Base-by-base conservation (phyloP, 1,140 invertebrate species). In the Apis laboriosa region DNA sequence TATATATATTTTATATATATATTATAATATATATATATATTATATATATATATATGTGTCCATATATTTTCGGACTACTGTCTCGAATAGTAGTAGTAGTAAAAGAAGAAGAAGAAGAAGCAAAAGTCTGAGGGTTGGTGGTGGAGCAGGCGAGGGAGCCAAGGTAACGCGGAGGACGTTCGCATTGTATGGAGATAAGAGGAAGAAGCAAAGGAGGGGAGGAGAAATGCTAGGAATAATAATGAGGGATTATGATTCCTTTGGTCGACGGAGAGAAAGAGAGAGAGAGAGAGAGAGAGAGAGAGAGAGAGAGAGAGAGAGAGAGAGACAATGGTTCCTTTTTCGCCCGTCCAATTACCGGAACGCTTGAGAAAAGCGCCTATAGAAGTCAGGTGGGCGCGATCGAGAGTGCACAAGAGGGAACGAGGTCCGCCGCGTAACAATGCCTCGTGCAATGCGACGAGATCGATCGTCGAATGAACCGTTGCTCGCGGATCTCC, bases 271-370 rank as follows among this genome's bases (percentile, higher is more conserved):
- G 80, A 76, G 49, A 84, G 53, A 80, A 34, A 74, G 84, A 85
- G 28, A 34, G 28, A 34, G 28, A 34, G 28, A 34, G 28, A 34
- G 28, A 34, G 28, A 34, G 28, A 43, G 34, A 43, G 34, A 43
- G 34, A 43, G 34, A 43, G 34, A 5, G 34, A 43, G 34, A 43
- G 34, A 5, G 34, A 34, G 34, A 1, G 34, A 34, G 34, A 76
- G 49, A 84, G 53, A 80, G 49, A 74, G 84, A 85, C 76, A 86
- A 80, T 83, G 60, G 72, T 72, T 85, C 66, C 86, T 85, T 88
- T 84, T 86, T 88, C 84, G 84, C 79, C 83, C 83, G 84, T 78
- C 87, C 86, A 88, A 88, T 88, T 89, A 90, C 84, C 68, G 84
- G 80, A 85, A 78, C 82, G 78, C 72, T 77, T 71, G 77, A 73